Percentiles rank a stretch among this genome's conserved stretches.
Conservation (phyloP, 2,797 vertebrate species). For the Melanotaenia maccullochi region DNA sequence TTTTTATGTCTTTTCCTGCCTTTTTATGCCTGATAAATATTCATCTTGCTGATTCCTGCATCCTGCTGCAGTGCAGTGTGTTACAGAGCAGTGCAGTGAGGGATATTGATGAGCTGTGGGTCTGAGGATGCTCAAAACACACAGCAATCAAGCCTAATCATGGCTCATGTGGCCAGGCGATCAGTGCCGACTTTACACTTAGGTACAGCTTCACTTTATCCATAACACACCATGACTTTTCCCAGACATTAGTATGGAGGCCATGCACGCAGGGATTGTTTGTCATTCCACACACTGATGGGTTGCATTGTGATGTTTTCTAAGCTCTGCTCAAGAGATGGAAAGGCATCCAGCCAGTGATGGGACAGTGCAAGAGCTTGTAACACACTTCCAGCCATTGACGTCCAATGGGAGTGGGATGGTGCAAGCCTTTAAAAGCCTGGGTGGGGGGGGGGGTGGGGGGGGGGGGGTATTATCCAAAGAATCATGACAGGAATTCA, state of each 20-base stretch:
- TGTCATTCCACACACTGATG: slow-evolving; percentile 37
- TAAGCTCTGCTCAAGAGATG: slow-evolving; percentile 39
- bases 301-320: slow-evolving; percentile 50
- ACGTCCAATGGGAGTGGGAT: slow-evolving; percentile 54
- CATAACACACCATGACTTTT: slow-evolving; percentile 21
- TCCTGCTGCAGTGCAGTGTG: slow-evolving; percentile 53
- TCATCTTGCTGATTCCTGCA: slow-evolving; percentile 37
- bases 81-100: slow-evolving; percentile 32
- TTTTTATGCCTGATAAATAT: slow-evolving; percentile 57
- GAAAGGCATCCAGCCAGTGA: slow-evolving; percentile 39
- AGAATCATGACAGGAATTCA: slow-evolving; percentile 80
- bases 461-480: slow-evolving; percentile 68
- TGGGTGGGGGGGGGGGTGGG: slow-evolving; percentile 34
- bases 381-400: slow-evolving; percentile 43
- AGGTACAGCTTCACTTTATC: slow-evolving; percentile 25
- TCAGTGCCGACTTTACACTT: slow-evolving; percentile 38
- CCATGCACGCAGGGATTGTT: slow-evolving; percentile 17
- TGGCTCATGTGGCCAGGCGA: slow-evolving; percentile 31
- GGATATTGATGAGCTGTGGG: slow-evolving; percentile 65
- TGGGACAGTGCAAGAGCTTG: slow-evolving; percentile 50
- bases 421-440: slow-evolving; percentile 60
- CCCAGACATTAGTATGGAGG: slow-evolving; percentile 19
- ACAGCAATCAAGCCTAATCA: slow-evolving; percentile 71
- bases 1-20: slow-evolving; percentile 28
- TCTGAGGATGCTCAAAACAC: slow-evolving; percentile 61